Base-by-base conservation (phyloP, 2,113 vertebrate genomes). In the Megalops atlanticus region DNA sequence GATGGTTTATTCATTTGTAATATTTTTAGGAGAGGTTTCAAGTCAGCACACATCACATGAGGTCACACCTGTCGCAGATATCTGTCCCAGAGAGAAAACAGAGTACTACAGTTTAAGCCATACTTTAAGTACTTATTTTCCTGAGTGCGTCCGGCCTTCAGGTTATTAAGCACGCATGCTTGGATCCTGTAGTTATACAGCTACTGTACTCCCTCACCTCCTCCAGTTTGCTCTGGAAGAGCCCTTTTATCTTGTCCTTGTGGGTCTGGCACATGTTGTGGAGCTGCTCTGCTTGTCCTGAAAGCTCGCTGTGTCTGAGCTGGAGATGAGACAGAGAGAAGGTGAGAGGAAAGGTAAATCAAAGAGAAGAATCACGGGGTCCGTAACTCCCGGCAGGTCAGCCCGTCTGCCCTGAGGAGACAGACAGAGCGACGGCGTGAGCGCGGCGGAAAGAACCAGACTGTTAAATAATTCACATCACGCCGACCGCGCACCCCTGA, bases 201-300 rank as follows among this genome's bases (percentile, higher is more conserved):
- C 2, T 15, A 21, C 7, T 58, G 24, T 15, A 12, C n/a, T n/a
- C 5, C 39, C 79, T 35, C 91, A 99, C 98, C 96, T 99, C 97
- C 52, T 99, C 97, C 31, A 99, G 92, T 85, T 98, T 99, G 89
- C 96, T 95, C 91, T 99, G 97, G 85, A 99, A 98, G 45, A 98
- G 96, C 43, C 95, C 92, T 76, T 94, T 96, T 87, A 98, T 97
- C 89, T 95, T 96, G 83, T 98, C 97, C 85, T 98, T 98, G 91
- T 99, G 97, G 80, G 94, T 89, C 87, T 97, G 96, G 88, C 97
- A 99, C 85, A 96, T 94, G 36, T 91, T 94, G 74, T 96, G 94
- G 7, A 99, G 94, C 89, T 98, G 96, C 89, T 97, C 96, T 0
- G 95, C 98, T 1, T 96, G 95, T 2, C 96, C 96, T 64, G 96